These are phyloP conservation scores for Penaeus vannamei DNA, from an alignment of 1,140 invertebrate genomes.

Conservation along the genomic window DNA sequence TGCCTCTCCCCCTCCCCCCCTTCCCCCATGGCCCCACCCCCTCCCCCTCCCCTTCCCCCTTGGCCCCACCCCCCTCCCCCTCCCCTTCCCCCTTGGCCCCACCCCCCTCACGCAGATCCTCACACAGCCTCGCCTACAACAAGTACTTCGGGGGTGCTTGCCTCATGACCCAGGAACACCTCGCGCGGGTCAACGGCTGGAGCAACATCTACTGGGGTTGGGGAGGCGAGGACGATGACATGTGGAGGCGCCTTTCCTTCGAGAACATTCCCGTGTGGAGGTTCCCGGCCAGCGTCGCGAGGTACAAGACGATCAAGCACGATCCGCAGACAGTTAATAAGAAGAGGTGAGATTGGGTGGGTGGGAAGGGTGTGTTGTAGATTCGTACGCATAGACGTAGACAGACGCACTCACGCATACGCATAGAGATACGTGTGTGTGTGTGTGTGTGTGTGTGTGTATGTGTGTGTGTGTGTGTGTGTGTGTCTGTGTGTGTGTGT, in stretches of 20 bases:
- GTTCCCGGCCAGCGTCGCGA: constrained; percentile 88
- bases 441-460: neutral
- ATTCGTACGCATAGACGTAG: neutral
- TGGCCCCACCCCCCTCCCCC: too few relatives aligned
- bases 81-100: neutral
- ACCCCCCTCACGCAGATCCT: neutral
- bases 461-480: too few relatives aligned
- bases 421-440: neutral
- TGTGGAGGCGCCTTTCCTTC: constrained; percentile 68
- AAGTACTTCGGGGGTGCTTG: constrained; percentile 82
- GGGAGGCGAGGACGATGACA: constrained; percentile 74
- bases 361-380: neutral
- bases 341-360: constrained; percentile 36
- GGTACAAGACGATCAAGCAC: constrained; percentile 93
- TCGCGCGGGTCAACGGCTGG: constrained; percentile 75
- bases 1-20: neutral
- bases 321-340: constrained; percentile 70
- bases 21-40: neutral
- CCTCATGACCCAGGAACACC: constrained; percentile 86
- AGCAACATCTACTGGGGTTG: constrained; percentile 73
- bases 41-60: neutral
- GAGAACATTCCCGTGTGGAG: constrained; percentile 74
- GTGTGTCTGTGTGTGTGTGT: too few relatives aligned
- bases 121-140: constrained; percentile 47
- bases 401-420: neutral